A percentile compares a stretch with the other conserved stretches of the same genome.
phyloP scores from a whole-genome alignment of 2,113 vertebrate genomes.

The Cololabis saira region DNA sequence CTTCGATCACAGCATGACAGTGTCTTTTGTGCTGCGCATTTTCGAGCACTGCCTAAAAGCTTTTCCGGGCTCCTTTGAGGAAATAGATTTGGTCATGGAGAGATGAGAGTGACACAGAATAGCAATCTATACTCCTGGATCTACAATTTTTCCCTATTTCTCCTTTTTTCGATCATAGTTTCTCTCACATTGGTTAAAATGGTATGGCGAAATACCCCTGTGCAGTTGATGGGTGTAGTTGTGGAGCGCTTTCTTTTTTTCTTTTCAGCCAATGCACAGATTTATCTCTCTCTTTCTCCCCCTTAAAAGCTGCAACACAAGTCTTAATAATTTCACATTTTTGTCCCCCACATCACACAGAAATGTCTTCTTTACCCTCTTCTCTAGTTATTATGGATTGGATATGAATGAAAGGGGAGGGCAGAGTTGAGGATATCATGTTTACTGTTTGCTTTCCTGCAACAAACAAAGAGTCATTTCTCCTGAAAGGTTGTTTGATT shows the following conservation, averaged over 20 bases:
- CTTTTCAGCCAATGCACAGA: slow-evolving; percentile 3
- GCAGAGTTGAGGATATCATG: background rate
- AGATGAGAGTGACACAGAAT: slow-evolving; percentile 67
- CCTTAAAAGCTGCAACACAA: background rate
- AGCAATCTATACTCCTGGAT: slow-evolving; percentile 64
- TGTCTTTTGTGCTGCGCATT: slow-evolving; percentile 70
- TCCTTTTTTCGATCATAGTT: slow-evolving; percentile 18
- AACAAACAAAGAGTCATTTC: background rate
- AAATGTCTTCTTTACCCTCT: background rate
- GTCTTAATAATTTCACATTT: background rate
- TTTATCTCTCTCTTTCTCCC: slow-evolving; percentile 4
- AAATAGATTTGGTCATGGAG: slow-evolving; percentile 75
- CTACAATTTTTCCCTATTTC: slow-evolving; percentile 37
- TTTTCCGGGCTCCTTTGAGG: slow-evolving; percentile 70
- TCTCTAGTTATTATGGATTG: background rate
- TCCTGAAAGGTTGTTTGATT: background rate
- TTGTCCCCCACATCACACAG: background rate
- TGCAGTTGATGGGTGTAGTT: background rate
- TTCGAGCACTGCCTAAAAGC: slow-evolving; percentile 71
- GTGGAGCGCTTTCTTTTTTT: background rate
- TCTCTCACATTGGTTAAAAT: slow-evolving; percentile 31
- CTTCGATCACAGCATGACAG: slow-evolving; percentile 67
- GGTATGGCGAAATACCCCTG: slow-evolving; percentile 6
- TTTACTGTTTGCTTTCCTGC: slow-evolving; percentile 6
- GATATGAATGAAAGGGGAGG: background rate